phyloP scores from a whole-genome alignment of 2,797 vertebrate genomes.

The Hippoglossus hippoglossus region DNA sequence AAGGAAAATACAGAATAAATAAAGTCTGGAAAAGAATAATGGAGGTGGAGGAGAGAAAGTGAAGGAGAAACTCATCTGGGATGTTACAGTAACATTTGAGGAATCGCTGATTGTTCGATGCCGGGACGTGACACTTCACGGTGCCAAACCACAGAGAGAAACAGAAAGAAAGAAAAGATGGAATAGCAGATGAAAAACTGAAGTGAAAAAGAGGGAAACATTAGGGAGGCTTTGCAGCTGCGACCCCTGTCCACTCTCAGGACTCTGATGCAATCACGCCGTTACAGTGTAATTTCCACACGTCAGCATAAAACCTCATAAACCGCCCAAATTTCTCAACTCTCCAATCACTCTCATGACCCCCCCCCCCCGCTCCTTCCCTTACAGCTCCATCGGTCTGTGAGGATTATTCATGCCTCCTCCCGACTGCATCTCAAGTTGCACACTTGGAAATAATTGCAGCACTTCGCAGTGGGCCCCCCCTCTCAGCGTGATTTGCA shows the following conservation, averaged over 20 bases:
- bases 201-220: background rate
- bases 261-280: slow-evolving; percentile 35
- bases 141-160: background rate
- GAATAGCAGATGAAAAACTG: background rate
- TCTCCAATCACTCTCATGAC: background rate
- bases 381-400: background rate
- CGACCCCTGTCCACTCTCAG: slow-evolving; percentile 50
- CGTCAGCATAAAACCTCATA: slow-evolving; percentile 25
- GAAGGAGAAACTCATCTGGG: slow-evolving; percentile 6
- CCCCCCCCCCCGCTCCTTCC: background rate
- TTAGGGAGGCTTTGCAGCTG: slow-evolving; percentile 60
- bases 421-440: background rate
- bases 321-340: slow-evolving; percentile 49
- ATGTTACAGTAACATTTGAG: slow-evolving; percentile 15
- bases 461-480: background rate
- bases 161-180: background rate
- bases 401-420: slow-evolving; percentile 11
- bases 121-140: slow-evolving; percentile 1
- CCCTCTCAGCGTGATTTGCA: slow-evolving; percentile 29
- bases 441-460: slow-evolving; percentile 1
- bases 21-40: background rate
- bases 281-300: slow-evolving; percentile 49
- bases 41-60: slow-evolving; percentile 9
- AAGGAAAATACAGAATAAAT: background rate
- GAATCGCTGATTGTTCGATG: background rate